phyloP scores from a whole-genome alignment of 2,888 invertebrate genomes.

The Empis stercorea region DNA sequence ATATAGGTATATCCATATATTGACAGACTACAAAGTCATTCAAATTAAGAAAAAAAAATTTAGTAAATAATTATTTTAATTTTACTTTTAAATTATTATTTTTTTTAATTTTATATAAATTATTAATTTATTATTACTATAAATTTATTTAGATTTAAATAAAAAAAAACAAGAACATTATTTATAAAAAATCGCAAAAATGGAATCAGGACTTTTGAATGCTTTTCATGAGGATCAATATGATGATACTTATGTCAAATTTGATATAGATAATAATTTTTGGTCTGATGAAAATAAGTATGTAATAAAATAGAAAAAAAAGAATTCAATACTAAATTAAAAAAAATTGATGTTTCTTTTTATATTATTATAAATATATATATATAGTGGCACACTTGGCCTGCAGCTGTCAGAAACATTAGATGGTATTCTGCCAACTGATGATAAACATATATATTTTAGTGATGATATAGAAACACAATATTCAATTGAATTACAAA shows the following conservation, averaged over 20 bases:
- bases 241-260: slow-evolving; percentile 29
- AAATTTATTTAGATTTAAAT: not conserved
- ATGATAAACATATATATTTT: slow-evolving; percentile 13
- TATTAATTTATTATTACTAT: not conserved
- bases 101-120: not conserved
- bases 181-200: slow-evolving; percentile 10
- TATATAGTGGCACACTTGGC: slow-evolving; percentile 16
- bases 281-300: slow-evolving; percentile 32
- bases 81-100: too few relatives aligned
- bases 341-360: not conserved
- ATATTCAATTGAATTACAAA: slow-evolving; percentile 1
- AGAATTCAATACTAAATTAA: not conserved
- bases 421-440: slow-evolving; percentile 29
- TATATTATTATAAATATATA: not conserved
- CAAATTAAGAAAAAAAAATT: too few relatives aligned
- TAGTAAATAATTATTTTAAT: too few relatives aligned
- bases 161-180: too few relatives aligned
- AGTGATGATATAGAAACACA: slow-evolving; percentile 4
- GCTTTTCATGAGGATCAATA: slow-evolving; percentile 33
- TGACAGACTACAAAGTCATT: too few relatives aligned
- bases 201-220: slow-evolving; percentile 34
- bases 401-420: slow-evolving; percentile 31
- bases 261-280: slow-evolving; percentile 24
- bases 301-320: slow-evolving; percentile 10
- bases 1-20: too few relatives aligned